These are phyloP conservation scores for Apodemus speciosus DNA, from an alignment of 2,113 vertebrate species.

Conservation along the genomic window DNA sequence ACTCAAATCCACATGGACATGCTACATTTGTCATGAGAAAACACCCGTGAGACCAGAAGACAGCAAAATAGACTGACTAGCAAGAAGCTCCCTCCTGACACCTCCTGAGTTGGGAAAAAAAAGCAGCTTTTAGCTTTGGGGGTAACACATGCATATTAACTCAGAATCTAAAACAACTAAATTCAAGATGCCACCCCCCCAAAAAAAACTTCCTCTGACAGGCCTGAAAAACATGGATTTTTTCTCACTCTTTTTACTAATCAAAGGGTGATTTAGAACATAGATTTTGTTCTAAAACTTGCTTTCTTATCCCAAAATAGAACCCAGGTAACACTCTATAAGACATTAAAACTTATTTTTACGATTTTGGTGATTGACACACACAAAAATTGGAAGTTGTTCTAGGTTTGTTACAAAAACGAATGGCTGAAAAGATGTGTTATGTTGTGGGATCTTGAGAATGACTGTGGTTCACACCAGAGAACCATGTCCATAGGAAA, in stretches of 20 bases:
- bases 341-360: not conserved
- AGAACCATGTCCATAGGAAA: not conserved
- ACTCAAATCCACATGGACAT: slow-evolving; percentile 16
- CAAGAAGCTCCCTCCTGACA: not conserved
- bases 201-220: not conserved
- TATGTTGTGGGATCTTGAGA: not conserved
- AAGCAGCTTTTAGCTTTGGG: not conserved
- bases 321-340: not conserved
- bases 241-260: not conserved
- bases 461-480: not conserved
- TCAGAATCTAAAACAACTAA: not conserved
- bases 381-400: not conserved
- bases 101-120: not conserved
- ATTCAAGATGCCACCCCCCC: not conserved
- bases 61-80: not conserved
- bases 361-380: not conserved
- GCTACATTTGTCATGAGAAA: not conserved
- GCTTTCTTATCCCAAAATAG: not conserved
- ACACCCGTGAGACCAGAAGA: not conserved
- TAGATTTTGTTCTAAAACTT: not conserved
- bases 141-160: not conserved
- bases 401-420: not conserved
- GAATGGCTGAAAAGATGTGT: not conserved
- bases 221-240: not conserved
- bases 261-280: not conserved